Evolutionary conservation across 1,140 invertebrate genomes (phyloP), one percentile per base, ranked within the genome.

Genomic region (Grapholita molesta): DNA sequence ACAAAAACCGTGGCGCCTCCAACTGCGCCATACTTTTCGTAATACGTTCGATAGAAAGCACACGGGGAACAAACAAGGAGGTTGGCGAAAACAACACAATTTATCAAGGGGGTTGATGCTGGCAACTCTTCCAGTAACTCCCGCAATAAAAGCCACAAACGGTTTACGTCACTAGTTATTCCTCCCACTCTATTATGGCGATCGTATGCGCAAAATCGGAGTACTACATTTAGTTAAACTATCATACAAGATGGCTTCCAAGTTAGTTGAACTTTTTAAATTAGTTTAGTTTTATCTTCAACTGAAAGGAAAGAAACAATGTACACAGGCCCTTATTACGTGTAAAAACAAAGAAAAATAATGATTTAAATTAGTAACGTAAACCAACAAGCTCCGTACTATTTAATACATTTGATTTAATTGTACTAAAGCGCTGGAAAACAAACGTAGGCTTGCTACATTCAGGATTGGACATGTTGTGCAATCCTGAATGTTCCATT

Each of bases 1-100:
- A 61, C 55, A 61, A 61, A 61, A 30, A 61, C 24, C 24, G 55
- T 61, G 76, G 71, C 79, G 78, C 77, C 80, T 72, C 69, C n/a
- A 61, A 61, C 55, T 28, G 55, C 25, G 28, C 25, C 55, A 61
- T 61, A 61, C 55, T 61, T 55, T 55, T 28, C 24, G 55, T 61
- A 61, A 61, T 72, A 66, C 73, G 76, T 74, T 77, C 75, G 75
- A 80, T 78, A 75, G 76, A 75, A 75, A 77, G 70, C 68, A 69
- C 74, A 74, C 67, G 52, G 70, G 75, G 78, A 81, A 79, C 83
- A 88, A 85, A 86, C 83, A 89, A 78, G 68, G 57, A 78, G 75
- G 74, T 88, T 84, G 83, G 82, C 84, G 88, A 88, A 90, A 90
- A 90, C 88, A 90, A 90, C 84, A 84, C 84, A 81, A 88, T 88